Base-by-base conservation (phyloP, 1,140 invertebrate genomes). In the Drosophila albomicans region DNA sequence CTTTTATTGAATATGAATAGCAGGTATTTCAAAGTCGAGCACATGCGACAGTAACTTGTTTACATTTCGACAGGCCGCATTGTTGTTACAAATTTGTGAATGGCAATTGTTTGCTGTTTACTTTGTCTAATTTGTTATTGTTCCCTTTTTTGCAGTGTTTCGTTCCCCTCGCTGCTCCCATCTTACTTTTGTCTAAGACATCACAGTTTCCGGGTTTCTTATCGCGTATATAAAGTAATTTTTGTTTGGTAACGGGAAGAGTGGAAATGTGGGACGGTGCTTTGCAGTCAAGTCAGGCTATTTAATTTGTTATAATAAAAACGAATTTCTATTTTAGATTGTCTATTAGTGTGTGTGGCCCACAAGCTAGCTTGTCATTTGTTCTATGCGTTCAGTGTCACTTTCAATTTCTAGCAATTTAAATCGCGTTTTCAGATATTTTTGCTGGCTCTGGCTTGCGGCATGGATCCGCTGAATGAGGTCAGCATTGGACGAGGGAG, bases 401-500 rank as follows among this genome's bases (percentile, higher is more conserved):
- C 84, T 87, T 87, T 88, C 84, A 87, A 87, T 87, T 87, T 87
- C 84, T 80, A 78, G 81, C 84, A 87, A 87, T 87, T 87, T 88
- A 87, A 82, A 78, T 88, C 84, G 79, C 80, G 68, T 88, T 80
- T 82, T 67, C 68, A 58, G 75, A 72, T 77, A 62, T 67, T 68
- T 68, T 46, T 7, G 20, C 20, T 25, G 20, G 20, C 20, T 25
- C 20, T 25, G 20, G 20, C 20, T 25, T 25, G 13, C 2, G 57
- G 61, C 67, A 68, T 75, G 58, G 72, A 72, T 79, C 64, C 75
- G 76, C 35, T 59, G 78, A 74, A 82, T 87, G 82, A 87, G 84
- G 80, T 87, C 82, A 87, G 57, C 54, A 32, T 20, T 16, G 32
- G 13, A 43, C 13, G 56, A 43, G 38, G 30, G 20, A 49, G 25